Base-by-base conservation (phyloP, 2,113 vertebrate genomes). In the Rhagologus leucostigma region DNA sequence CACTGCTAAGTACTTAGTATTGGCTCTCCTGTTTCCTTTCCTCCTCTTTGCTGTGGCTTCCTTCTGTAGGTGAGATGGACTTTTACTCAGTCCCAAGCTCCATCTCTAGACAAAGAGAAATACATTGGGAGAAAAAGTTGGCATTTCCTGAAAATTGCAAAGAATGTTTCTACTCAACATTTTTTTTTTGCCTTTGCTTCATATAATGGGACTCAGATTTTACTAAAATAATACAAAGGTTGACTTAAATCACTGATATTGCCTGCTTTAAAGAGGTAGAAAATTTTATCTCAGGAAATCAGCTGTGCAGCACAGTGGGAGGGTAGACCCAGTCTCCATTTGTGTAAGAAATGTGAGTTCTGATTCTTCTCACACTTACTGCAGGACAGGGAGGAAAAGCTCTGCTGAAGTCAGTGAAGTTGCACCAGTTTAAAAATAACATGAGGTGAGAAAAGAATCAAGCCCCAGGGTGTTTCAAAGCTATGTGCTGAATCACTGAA, bases 391-490 rank as follows among this genome's bases (percentile, higher is more conserved):
- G 52, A 71, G 53, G 32, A 87, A 89, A 89, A 89, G 74, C 73
- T 94, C 52, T 55, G 8, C 83, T 81, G 68, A 96, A 90, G 79
- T 78, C 89, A 91, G 57, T 91, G 63, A 90, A 95, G 81, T 94
- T 96, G 62, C 74, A 90, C 69, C 52, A 92, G 80, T 95, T 92
- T 96, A 97, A 95, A 96, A 95, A 93, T 96, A 97, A 81, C 77
- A 84, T 26, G 84, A 94, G 56, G 49, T 91, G 84, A 96, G 91
- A 94, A 93, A 92, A 89, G 87, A 92, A 89, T 73, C 64, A 79
- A 96, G 89, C 95, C 94, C 89, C 84, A 23, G 89, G 91, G 84
- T 64, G 41, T 95, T 95, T 94, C 65, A 92, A 75, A 97, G 73
- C 73, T 93, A 75, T 87, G 73, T 95, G 94, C 93, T 93, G 94